These are phyloP conservation scores for Chalcosyrphus nemorum DNA, from an alignment of 2,888 invertebrate genomes.

Conservation along the genomic window DNA sequence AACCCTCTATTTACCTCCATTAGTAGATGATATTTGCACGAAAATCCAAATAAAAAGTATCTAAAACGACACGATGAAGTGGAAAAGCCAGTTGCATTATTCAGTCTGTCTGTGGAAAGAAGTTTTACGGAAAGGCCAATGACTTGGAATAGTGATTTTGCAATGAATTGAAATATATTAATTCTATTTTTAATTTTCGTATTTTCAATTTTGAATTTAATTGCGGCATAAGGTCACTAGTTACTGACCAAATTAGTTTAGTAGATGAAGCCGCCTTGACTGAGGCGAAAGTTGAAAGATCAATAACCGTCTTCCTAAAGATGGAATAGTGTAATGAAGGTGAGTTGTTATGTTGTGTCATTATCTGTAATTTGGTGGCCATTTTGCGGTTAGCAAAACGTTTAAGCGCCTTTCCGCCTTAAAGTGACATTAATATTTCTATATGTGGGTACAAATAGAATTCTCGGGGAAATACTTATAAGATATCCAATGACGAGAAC, in stretches of 20 bases:
- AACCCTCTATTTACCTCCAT: not conserved
- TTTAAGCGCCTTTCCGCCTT: too few species aligned
- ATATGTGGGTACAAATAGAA: too few species aligned
- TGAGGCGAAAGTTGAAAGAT: not conserved
- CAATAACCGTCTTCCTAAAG: not conserved
- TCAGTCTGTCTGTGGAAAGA: not conserved
- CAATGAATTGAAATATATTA: not conserved
- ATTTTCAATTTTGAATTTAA: not conserved
- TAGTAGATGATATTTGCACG: not conserved
- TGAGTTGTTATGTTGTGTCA: too few species aligned
- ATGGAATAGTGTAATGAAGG: not conserved
- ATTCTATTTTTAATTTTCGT: not conserved
- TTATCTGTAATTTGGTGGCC: too few species aligned
- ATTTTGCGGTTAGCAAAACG: too few species aligned
- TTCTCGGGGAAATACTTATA: too few species aligned
- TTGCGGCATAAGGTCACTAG: too few species aligned
- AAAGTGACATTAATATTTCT: too few species aligned
- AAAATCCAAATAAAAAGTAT: not conserved
- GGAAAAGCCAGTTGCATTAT: not conserved
- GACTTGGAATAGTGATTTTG: not conserved
- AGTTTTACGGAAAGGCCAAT: not conserved
- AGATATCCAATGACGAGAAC: too few species aligned
- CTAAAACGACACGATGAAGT: not conserved
- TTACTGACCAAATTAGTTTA: too few species aligned
- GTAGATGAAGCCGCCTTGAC: not conserved